Conservation (phyloP, 2,888 invertebrate species). For the Chromoteleia sp. region DNA sequence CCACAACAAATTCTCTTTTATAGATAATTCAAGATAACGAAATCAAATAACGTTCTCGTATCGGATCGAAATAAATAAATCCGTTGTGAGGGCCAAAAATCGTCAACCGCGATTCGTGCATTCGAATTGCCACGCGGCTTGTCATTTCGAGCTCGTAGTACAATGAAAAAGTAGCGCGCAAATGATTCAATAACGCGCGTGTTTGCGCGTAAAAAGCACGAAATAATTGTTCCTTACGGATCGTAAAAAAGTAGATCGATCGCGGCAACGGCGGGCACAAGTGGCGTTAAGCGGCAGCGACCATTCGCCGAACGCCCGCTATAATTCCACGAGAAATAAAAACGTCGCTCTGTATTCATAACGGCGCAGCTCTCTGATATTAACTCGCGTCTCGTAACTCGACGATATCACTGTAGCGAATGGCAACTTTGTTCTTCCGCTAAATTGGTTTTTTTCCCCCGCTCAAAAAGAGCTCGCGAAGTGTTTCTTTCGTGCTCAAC, state of each 20-base stretch:
- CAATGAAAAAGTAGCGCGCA: not conserved
- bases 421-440: conserved; percentile 64
- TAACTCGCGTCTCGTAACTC: conserved; percentile 72
- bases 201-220: conserved; percentile 39
- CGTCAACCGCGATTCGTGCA: no score
- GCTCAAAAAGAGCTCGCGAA: conserved; percentile 37
- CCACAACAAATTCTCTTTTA: no score
- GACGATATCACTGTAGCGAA: conserved; percentile 60
- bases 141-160: not conserved
- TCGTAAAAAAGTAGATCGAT: conserved; percentile 61
- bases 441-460: conserved; percentile 59
- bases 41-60: no score
- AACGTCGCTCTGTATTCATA: conserved; percentile 70
- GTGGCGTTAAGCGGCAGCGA: conserved; percentile 58
- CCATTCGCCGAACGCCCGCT: conserved; percentile 66
- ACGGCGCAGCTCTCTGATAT: conserved; percentile 72
- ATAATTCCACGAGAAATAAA: conserved; percentile 73
- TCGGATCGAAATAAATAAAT: no score
- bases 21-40: no score
- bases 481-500: no score
- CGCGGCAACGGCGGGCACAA: conserved; percentile 38
- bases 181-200: conserved; percentile 49
- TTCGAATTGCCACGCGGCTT: not conserved
- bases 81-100: no score
- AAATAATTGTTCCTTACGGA: conserved; percentile 61